phyloP scores from a whole-genome alignment of 2,113 vertebrate species.

The Spizaetus ornatus region DNA sequence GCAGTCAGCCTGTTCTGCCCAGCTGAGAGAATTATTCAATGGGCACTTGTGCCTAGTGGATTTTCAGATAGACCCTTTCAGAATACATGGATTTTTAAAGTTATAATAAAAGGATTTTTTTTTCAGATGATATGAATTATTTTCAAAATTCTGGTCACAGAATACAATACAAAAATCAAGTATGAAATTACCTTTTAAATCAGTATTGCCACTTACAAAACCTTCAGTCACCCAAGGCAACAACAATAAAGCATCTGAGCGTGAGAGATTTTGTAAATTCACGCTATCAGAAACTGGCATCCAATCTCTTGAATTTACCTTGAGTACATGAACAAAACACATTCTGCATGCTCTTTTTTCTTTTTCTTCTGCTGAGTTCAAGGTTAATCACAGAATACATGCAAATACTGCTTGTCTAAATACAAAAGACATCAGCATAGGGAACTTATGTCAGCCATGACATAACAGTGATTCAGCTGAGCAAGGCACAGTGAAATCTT shows the following conservation, averaged over 20 bases:
- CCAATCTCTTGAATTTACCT: not conserved
- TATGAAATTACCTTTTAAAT: not conserved
- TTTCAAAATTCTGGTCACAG: not conserved
- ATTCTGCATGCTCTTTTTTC: not conserved
- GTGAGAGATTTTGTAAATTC: not conserved
- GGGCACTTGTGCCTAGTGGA: not conserved
- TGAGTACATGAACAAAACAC: not conserved
- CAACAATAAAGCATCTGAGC: not conserved
- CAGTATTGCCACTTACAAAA: not conserved
- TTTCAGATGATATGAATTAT: not conserved
- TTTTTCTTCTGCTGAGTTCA: not conserved
- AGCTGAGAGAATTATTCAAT: not conserved
- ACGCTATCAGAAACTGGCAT: not conserved
- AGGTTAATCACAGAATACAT: not conserved
- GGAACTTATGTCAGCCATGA: not conserved
- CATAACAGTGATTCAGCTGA: not conserved
- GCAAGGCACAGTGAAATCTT: not conserved
- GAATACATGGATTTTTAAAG: not conserved
- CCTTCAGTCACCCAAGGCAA: not conserved
- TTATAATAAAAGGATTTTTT: not conserved
- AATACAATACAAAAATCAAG: not conserved
- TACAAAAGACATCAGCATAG: not conserved
- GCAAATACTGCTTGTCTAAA: not conserved
- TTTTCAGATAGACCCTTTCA: not conserved
- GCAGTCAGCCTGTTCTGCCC: not conserved